phyloP scores from a whole-genome alignment of 2,113 vertebrate species.

The rabbit (Oryctolagus cuniculus) region mOryCun1.1 NC_091435.1:63039501-63040000 shows the following conservation, averaged over 20 bases:
- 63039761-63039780: neutral
- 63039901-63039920: slow-evolving; percentile 57
- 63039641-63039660: neutral
- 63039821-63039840: neutral
- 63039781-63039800: neutral
- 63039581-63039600: neutral
- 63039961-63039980: slow-evolving; percentile 38
- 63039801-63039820: neutral
- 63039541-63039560: neutral
- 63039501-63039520: neutral
- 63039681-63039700: neutral
- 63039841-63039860: neutral
- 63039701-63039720: neutral
- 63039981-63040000: slow-evolving; percentile 42
- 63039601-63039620: neutral
- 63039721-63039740: neutral
- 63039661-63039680: slow-evolving; percentile 16
- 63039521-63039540: neutral
- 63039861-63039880: neutral
- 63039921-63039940: slow-evolving; percentile 60
- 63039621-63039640: neutral
- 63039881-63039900: slow-evolving; percentile 33
- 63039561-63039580: neutral
- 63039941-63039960: slow-evolving; percentile 34
- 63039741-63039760: neutral